Evolutionary conservation across 2,113 vertebrate species (phyloP).

Genomic region (Pristiophorus japonicus): DNA sequence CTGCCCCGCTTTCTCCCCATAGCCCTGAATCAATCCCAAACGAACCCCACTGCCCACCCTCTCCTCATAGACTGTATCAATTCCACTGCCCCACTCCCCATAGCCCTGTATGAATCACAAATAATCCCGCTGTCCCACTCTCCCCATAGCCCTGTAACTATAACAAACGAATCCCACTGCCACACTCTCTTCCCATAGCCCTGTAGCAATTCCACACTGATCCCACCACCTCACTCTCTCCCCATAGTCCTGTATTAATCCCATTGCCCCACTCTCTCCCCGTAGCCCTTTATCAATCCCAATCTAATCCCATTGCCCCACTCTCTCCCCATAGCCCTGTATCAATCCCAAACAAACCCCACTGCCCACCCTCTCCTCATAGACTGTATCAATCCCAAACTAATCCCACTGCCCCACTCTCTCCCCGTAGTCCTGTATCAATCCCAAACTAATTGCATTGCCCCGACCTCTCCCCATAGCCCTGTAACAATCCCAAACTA

Average conservation of each 20-base stretch:
- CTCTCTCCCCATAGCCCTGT: no score
- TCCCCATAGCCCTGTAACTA: no score
- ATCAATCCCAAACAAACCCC: no score
- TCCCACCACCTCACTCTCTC: no score
- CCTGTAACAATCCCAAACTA: neutral
- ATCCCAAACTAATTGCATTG: no score
- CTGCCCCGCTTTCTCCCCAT: no score
- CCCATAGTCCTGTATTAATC: neutral
- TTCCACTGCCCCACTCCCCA: neutral
- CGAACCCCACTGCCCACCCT: neutral
- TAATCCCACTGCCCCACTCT: no score
- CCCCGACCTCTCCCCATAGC: no score
- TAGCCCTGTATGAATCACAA: neutral
- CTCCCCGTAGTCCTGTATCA: neutral
- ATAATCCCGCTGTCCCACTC: neutral
- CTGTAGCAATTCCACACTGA: neutral
- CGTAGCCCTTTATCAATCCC: neutral
- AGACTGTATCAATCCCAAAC: no score
- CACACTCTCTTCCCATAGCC: no score
- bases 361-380: no score
- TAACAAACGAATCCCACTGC: neutral
- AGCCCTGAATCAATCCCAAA: neutral
- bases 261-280: no score
- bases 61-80: neutral
- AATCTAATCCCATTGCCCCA: neutral